These are phyloP conservation scores for Drosophila maculinotata DNA, from an alignment of 2,888 invertebrate genomes.

Conservation along the genomic window DNA sequence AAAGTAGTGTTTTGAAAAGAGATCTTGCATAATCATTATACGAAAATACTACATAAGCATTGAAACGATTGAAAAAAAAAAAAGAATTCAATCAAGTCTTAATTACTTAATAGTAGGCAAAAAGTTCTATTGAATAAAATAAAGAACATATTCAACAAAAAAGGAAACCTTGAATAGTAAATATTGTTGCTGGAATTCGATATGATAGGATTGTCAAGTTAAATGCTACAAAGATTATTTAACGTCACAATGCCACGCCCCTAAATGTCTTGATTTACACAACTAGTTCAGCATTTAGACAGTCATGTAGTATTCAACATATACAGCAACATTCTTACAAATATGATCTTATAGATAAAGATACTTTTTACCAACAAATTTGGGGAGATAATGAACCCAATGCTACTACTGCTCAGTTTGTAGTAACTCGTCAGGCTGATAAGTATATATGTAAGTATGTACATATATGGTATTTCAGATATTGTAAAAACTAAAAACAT, in stretches of 20 bases:
- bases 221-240: too few relatives aligned
- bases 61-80: neutral
- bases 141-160: too few relatives aligned
- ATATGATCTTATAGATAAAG: slow-evolving; percentile 13
- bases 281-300: neutral
- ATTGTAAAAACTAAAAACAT: neutral
- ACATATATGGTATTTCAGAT: too few relatives aligned
- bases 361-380: slow-evolving; percentile 2
- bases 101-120: neutral
- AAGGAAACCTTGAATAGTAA: too few relatives aligned
- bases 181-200: too few relatives aligned
- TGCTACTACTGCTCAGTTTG: neutral
- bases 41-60: neutral
- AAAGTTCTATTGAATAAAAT: neutral
- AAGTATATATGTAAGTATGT: slow-evolving; percentile 5
- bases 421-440: slow-evolving; percentile 1
- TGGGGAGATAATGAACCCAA: neutral
- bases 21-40: slow-evolving; percentile 7
- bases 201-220: too few relatives aligned
- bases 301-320: neutral
- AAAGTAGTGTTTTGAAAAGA: neutral
- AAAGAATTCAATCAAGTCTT: neutral
- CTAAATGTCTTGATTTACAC: neutral
- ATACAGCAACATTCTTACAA: neutral
- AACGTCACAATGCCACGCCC: neutral